Evolutionary conservation across 2,888 invertebrate species (phyloP).

Genomic region (Arrhopalites spinosus): DNA sequence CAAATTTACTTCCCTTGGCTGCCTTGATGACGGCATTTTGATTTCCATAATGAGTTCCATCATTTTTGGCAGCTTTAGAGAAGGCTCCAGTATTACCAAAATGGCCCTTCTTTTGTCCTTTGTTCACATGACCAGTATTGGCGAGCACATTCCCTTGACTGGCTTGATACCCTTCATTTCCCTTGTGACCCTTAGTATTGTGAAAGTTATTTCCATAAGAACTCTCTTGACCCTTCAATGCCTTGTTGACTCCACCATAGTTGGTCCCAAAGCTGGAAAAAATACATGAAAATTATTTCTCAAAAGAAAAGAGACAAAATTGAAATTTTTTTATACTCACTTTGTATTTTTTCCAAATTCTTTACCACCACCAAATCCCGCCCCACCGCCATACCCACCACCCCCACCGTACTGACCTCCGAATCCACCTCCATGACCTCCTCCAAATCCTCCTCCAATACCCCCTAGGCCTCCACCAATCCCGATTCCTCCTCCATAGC

Average conservation of each 20-base stretch:
- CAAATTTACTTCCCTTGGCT: slow-evolving; percentile 50
- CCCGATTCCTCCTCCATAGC: slow-evolving; percentile 34
- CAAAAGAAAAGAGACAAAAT: background rate
- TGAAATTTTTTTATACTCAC: slow-evolving; percentile 24
- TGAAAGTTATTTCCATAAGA: slow-evolving; percentile 40
- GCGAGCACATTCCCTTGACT: slow-evolving; percentile 42
- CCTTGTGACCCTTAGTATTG: slow-evolving; percentile 43
- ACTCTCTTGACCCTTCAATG: slow-evolving; percentile 42
- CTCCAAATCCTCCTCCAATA: slow-evolving; percentile 42
- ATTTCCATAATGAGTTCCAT: slow-evolving; percentile 49
- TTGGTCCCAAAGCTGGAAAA: slow-evolving; percentile 41
- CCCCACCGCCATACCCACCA: slow-evolving; percentile 41
- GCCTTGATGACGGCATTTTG: slow-evolving; percentile 48
- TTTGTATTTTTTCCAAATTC: slow-evolving; percentile 21
- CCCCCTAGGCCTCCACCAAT: slow-evolving; percentile 32
- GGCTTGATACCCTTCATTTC: slow-evolving; percentile 47
- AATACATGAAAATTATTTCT: background rate
- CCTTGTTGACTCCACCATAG: slow-evolving; percentile 49
- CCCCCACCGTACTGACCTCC: slow-evolving; percentile 38
- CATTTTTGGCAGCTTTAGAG: slow-evolving; percentile 49
- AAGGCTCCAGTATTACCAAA: slow-evolving; percentile 47
- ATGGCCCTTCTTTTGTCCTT: slow-evolving; percentile 52
- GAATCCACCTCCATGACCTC: slow-evolving; percentile 33
- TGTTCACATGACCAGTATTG: slow-evolving; percentile 49
- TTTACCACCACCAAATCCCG: slow-evolving; percentile 40